Base-by-base conservation (phyloP, 92 coral and sea anemone genomes). In the Ricordea florida region DNA sequence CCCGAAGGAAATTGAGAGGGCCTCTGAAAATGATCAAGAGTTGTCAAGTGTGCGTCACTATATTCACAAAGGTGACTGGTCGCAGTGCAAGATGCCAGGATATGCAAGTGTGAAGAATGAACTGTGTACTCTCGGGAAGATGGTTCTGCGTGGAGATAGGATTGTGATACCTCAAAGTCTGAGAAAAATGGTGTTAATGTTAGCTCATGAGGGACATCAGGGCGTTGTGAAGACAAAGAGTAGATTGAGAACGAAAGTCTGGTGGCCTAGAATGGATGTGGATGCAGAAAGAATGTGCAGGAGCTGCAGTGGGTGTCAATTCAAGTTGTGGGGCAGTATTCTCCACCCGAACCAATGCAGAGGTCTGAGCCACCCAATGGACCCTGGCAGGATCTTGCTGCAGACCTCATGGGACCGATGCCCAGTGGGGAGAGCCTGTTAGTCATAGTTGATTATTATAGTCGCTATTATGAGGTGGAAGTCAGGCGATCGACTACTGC, bases 191-290 rank as follows among this genome's bases (percentile, higher is more conserved):
- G 81, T 71, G 15, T 10, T 71, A 17, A 36, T 22, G 14, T 28
- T 58, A 45, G 84, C 83, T 4, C 83, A 76, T 29, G 78, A 83
- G 23, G 85, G 80, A 6, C 85, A 84, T 31, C 89, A 77, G 23
- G 80, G 90, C 5, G 51, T 84, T 4, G 80, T 76, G 0, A 69
- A 69, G 58, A 69, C 71, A 16, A 84, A 84, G 32, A 69, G 57
- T 8, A 33, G 69, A 1, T 10, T 76, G 2, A 29, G 89, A 26
- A 25, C 44, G 11, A 84, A 84, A 28, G 84, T 67, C 0, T 76
- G 89, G 89, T 76, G 79, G 84, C 82, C 87, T 8, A 57, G 80
- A 7, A 74, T 82, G 42, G 76, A 53, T 38, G n/a, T 18, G 6
- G 58, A 65, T 11, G 89, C 66, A 7, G 89, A 75, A 38, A 45